Evolutionary conservation across 2,888 invertebrate genomes (phyloP), one percentile per base, ranked within the genome.

Genomic region (Sabatieria punctata): DNA sequence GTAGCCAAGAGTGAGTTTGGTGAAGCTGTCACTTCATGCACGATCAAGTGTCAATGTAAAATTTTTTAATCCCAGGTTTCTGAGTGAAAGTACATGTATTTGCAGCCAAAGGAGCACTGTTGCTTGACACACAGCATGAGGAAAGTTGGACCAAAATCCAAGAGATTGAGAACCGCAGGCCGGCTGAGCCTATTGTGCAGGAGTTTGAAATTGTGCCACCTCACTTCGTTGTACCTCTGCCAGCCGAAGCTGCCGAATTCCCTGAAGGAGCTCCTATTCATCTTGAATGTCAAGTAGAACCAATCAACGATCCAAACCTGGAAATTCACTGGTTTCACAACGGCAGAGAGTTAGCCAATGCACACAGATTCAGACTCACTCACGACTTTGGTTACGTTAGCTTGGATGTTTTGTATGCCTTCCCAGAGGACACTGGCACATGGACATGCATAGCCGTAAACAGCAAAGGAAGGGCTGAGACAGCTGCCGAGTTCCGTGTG

Each of bases 381-480:
- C 56, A 89, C 68, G 95, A 95, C 71, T 93, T 95, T 73, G 93
- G 95, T 60, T 93, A 91, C 62, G 85, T 91, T 55, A 84, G 89
- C 46, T 74, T 97, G 60, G 91, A 95, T 70, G 86, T 97, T 60
- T 78, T 81, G 52, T 88, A 91, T 65, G 80, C 83, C 50, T 85
- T 88, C 48, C 80, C 89, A 15, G 89, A 91, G 72, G 95, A 97
- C 68, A 85, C 84, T 49, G 95, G 95, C 47, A 82, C 85, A 68
- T 95, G 95, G 69, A 50, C 54, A 45, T 88, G 88, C 70, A 80
- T 60, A n/a, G 88, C 86, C 51, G 85, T 83, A 57, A 88, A 88
- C 62, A 79, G 82, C 55, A 83, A 85, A 58, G 93, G 93, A 66
- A 85, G 86, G 72, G 86, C 83, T 65, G 88, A 89, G 76, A 84